A percentile compares a stretch with the other conserved stretches of the same genome.
Evolutionary conservation across 1,140 invertebrate species (phyloP).

Genomic region (Trissolcus basalis): DNA sequence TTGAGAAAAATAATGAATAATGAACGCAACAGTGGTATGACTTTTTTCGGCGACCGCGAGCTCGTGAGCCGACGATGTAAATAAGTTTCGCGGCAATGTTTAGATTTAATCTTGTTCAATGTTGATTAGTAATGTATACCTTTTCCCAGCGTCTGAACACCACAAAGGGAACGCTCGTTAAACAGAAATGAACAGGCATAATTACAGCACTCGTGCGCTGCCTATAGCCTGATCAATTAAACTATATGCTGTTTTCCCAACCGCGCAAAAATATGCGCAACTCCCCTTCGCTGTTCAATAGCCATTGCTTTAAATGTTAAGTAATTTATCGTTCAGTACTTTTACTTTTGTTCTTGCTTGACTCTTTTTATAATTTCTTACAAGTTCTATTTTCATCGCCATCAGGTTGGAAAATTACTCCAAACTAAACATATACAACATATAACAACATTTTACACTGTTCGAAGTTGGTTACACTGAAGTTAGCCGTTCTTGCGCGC

Average conservation of each 20-base stretch:
- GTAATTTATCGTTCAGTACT: not conserved
- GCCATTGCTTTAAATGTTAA: not conserved
- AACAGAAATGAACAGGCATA: conserved; percentile 32
- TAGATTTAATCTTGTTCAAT: conserved; percentile 40
- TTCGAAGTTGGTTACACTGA: no score
- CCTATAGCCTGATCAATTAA: conserved; percentile 26
- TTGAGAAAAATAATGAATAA: no score
- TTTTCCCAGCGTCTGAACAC: conserved; percentile 35
- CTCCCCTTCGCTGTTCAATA: conserved; percentile 1
- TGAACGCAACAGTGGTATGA: no score
- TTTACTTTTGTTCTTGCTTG: not conserved
- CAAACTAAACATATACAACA: no score
- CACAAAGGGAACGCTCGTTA: conserved; percentile 50
- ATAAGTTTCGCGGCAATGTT: conserved; percentile 10
- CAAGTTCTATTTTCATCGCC: no score
- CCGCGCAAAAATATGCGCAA: conserved; percentile 16
- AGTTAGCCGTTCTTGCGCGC: no score
- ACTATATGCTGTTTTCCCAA: conserved; percentile 12
- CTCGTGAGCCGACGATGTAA: conserved; percentile 26
- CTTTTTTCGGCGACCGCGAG: conserved; percentile 1
- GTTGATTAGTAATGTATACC: conserved; percentile 41
- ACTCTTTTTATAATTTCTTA: not conserved
- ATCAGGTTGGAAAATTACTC: no score
- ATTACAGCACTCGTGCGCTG: conserved; percentile 33
- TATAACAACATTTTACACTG: no score